phyloP scores from a whole-genome alignment of 2,113 vertebrate species.

The Microtus richardsoni region DNA sequence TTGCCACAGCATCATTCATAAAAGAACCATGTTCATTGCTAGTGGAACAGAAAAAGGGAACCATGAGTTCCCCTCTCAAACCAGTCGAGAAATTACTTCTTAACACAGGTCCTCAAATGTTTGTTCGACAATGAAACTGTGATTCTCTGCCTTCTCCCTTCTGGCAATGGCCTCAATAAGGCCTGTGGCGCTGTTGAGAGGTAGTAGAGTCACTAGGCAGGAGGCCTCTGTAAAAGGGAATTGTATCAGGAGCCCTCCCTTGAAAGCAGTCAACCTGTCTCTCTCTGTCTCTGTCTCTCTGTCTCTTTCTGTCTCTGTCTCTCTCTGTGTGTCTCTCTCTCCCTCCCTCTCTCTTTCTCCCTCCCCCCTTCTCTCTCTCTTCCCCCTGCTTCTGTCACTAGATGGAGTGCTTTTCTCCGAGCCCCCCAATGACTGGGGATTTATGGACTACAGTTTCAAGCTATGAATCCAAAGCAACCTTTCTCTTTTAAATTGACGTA shows the following conservation, averaged over 20 bases:
- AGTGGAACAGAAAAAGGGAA: constrained; percentile 33
- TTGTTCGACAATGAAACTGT: background rate
- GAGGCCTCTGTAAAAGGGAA: background rate
- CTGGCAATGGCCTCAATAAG: background rate
- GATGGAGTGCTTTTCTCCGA: too few species aligned
- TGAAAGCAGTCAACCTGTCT: background rate
- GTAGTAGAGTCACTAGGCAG: background rate
- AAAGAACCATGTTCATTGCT: constrained; percentile 10
- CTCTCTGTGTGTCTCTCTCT: background rate
- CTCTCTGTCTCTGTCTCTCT: background rate
- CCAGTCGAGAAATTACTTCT: background rate
- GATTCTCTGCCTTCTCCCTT: background rate
- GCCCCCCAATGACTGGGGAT: too few species aligned
- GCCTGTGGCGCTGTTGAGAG: background rate
- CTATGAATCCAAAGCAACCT: too few species aligned
- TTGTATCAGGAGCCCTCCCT: background rate
- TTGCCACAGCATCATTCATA: background rate
- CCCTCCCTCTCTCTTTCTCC: background rate
- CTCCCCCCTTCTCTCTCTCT: background rate
- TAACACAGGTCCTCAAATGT: background rate
- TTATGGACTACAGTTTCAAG: too few species aligned
- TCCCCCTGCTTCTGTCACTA: too few species aligned
- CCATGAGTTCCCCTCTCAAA: background rate
- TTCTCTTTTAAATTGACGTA: too few species aligned
- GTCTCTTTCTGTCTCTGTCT: background rate